Conservation (phyloP, 2,797 vertebrate species). For the Acrocephalus scirpaceus region DNA sequence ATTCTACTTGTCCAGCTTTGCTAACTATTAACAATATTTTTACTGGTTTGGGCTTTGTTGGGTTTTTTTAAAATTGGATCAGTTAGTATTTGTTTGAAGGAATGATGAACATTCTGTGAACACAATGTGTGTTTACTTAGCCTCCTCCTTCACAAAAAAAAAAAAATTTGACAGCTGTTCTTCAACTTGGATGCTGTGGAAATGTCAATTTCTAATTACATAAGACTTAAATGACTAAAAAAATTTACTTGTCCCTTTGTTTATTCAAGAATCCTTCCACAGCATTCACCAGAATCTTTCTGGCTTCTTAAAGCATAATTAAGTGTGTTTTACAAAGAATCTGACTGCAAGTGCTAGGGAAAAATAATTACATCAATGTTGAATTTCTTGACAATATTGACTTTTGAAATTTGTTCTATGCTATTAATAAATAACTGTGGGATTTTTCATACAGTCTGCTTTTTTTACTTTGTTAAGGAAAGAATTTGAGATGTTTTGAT, state of each 20-base stretch:
- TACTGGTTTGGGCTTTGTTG: background rate
- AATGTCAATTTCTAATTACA: background rate
- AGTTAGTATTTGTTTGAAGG: background rate
- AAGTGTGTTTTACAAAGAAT: background rate
- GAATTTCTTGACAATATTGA: background rate
- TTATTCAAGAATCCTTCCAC: background rate
- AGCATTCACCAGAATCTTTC: background rate
- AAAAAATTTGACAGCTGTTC: background rate
- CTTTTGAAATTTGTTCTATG: background rate
- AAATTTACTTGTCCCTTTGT: background rate
- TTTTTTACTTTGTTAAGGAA: background rate
- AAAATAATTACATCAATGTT: rapidly evolving
- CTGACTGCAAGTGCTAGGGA: background rate
- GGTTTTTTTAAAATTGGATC: background rate
- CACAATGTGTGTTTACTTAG: background rate
- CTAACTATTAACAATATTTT: background rate
- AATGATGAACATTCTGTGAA: background rate
- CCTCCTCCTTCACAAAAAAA: background rate
- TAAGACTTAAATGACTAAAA: background rate
- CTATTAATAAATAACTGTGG: background rate
- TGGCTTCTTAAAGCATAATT: background rate
- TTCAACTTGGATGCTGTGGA: background rate
- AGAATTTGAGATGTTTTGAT: background rate
- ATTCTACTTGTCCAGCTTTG: background rate
- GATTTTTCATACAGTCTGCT: background rate